A percentile compares a stretch with the other conserved stretches of the same genome.
Evolutionary conservation across 1,140 invertebrate genomes (phyloP).

Genomic region (Euborellia annulipes): DNA sequence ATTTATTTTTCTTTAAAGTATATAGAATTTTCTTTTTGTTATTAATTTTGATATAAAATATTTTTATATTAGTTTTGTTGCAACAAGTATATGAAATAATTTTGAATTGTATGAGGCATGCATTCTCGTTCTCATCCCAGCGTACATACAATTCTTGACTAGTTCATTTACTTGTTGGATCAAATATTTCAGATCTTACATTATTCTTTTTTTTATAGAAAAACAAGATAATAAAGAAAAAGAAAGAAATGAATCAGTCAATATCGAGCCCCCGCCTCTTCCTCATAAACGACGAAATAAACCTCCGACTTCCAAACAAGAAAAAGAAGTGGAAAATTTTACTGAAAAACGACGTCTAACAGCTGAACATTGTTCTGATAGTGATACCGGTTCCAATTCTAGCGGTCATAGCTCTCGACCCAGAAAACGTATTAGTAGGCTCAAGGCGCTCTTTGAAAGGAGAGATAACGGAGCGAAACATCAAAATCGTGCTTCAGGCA

Average conservation of each 20-base stretch:
- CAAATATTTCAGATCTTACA: no score
- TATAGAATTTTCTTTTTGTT: no score
- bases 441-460: constrained; percentile 33
- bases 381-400: background rate
- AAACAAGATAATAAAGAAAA: constrained; percentile 20
- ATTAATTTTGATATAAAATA: no score
- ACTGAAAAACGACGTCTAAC: constrained; percentile 17
- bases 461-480: constrained; percentile 6
- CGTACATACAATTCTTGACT: no score
- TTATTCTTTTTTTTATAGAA: constrained; percentile 14
- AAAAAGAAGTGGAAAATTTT: constrained; percentile 26
- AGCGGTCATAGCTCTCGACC: background rate
- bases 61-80: no score
- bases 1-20: no score
- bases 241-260: constrained; percentile 11
- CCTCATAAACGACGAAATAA: constrained; percentile 15
- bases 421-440: constrained; percentile 24
- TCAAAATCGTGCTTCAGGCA: no score
- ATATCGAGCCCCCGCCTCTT: constrained; percentile 14
- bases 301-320: constrained; percentile 20
- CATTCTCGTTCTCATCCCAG: no score
- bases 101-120: no score
- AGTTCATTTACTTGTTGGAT: no score
- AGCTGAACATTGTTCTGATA: constrained; percentile 8
- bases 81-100: no score